Conservation (phyloP, 2,113 vertebrate genomes). For the Pterocles gutturalis region DNA sequence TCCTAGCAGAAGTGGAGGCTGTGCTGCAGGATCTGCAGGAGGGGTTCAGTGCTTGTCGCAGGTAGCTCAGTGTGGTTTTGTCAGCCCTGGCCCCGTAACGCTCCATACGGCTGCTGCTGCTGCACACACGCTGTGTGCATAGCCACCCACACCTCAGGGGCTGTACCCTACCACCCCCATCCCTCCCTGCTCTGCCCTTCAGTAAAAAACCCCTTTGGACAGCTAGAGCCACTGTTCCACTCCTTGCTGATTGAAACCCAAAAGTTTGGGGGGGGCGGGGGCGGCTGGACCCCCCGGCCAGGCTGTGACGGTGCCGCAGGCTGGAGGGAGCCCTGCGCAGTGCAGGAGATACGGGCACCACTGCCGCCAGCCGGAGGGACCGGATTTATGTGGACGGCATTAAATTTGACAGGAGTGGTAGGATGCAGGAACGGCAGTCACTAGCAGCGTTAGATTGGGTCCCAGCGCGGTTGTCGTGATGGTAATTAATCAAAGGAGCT, state of each 20-base stretch:
- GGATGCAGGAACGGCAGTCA: not conserved
- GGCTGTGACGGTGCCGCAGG: fast-evolving
- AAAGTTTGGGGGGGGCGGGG: no score
- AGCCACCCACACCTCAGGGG: not conserved
- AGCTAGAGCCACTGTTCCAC: not conserved
- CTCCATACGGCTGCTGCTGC: fast-evolving
- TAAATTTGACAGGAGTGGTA: not conserved
- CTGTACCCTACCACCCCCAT: fast-evolving
- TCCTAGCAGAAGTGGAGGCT: not conserved
- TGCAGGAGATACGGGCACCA: not conserved
- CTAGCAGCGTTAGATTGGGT: not conserved
- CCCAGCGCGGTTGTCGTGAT: not conserved
- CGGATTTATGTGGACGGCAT: not conserved
- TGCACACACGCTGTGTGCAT: fast-evolving
- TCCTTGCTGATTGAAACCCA: not conserved
- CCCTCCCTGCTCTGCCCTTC: not conserved
- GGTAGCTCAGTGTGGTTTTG: not conserved
- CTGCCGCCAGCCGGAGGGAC: not conserved
- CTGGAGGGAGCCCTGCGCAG: not conserved
- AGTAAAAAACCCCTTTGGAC: not conserved
- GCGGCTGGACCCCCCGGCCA: fast-evolving
- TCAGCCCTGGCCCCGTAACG: fast-evolving
- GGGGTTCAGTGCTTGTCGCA: not conserved
- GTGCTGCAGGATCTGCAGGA: not conserved
- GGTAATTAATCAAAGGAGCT: not conserved